Base-by-base conservation (phyloP, 2,888 invertebrate genomes). In the Nebria salina region DNA sequence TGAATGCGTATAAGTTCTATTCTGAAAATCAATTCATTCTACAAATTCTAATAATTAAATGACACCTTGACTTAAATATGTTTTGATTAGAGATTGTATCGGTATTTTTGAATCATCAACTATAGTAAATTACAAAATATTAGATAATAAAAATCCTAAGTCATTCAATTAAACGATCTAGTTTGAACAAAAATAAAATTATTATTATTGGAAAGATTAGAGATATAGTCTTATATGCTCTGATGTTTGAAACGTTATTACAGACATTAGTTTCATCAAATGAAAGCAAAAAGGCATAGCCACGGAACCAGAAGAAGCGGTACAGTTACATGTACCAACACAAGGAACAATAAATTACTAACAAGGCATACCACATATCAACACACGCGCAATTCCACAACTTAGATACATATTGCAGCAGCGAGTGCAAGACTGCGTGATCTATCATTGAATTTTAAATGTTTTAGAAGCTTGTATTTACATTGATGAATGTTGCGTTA, bases 201-300 rank as follows among this genome's bases (percentile, higher is more conserved):
- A 54, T 4, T 11, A 54, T 54, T 54, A 15, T 70, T 34, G 70
- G n/a, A 20, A 25, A 70, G 70, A 70, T 25, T 70, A 70, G 54
- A 70, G 1, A 70, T 20, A 70, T 15, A 70, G 26, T 70, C 70
- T 54, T 54, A 54, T 13, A 54, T 54, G 13, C 54, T 54, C 54
- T 54, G 54, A 54, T 54, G 54, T 54, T 54, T 54, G 54, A 7
- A 54, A 54, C 54, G 54, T 54, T 54, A 54, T 54, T 54, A 54
- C 54, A 54, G 54, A 8, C 54, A 54, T 54, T 13, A 78, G 65
- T 76, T 76, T 78, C 78, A 68, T 43, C 65, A 68, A 79, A 79
- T 54, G 79, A 79, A 79, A 79, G 79, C 79, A 79, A 79, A 79
- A 79, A 79, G 43, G 66, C 68, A 54, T 54, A 79, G 74, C 66